Base-by-base conservation (phyloP, 2,797 vertebrate genomes). In the Sebastes flavidus region DNA sequence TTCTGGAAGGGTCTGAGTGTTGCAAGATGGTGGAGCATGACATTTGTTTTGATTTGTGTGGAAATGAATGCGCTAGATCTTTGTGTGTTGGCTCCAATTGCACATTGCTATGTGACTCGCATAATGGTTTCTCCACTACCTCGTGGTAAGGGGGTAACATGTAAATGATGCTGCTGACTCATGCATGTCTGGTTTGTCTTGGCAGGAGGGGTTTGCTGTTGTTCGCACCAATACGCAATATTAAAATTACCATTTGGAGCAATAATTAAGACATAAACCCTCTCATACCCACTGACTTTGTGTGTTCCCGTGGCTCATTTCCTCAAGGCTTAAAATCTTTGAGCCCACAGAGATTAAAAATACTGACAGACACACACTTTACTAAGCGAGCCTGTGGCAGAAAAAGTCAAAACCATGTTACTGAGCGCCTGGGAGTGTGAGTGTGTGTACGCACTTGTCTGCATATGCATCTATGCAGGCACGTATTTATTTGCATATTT, bases 1-100 rank as follows among this genome's bases (percentile, higher is more conserved):
- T 90, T 90, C 65, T 82, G 79, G 75, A 80, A 62, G 63, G 61
- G 58, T 36, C 63, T 24, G 22, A 62, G 52, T 24, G 1, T 38
- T 77, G 63, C 34, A 60, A 60, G 80, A 88, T 65, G 65, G 11
- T 16, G 58, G 32, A 84, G 82, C 70, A 63, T 83, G 82, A 82
- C 85, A 82, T 91, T 89, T 79, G 46, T 82, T 90, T 88, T 82
- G 80, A 87, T 87, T 83, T 79, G 62, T 81, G 61, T 63, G 46
- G 59, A 86, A 80, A 83, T 77, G 5, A 82, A 81, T 76, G 36
- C 10, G 2, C 55, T 55, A 30, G 34, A 77, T 82, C 56, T 78
- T 78, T 76, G 22, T 67, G 13, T 3, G 3, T 16, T 60, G 72
- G 30, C 67, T 86, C 18, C 36, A 62, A 69, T 65, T 73, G 54